phyloP scores from a whole-genome alignment of 2,888 invertebrate species.

The Drosophila suboccidentalis region DNA sequence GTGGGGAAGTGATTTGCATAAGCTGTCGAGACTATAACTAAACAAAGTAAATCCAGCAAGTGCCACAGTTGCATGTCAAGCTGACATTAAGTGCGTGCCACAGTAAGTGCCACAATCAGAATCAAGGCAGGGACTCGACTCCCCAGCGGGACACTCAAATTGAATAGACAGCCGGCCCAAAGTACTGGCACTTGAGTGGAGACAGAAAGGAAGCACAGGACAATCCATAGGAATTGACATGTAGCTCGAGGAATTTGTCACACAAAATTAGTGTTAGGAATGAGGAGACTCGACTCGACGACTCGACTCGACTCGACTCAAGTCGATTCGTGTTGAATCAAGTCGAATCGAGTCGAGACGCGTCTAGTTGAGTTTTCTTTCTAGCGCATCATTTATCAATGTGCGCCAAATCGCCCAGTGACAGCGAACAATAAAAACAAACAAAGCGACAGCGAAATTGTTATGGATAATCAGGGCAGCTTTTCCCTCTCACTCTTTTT shows the following conservation, averaged over 20 bases:
- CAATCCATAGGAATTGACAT: constrained; percentile 66
- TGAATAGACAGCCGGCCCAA: constrained; percentile 47
- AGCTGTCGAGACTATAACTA: constrained; percentile 1
- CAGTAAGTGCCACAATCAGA: constrained; percentile 51
- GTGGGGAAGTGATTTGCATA: constrained; percentile 36
- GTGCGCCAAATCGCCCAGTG: constrained; percentile 60
- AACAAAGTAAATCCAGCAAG: constrained; percentile 25
- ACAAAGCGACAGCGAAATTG: constrained; percentile 50
- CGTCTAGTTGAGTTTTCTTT: constrained; percentile 14
- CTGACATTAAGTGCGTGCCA: constrained; percentile 57
- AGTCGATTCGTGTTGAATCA: constrained; percentile 17
- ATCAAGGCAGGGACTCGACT: constrained; percentile 31
- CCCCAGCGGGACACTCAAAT: constrained; percentile 37
- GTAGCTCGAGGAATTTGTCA: constrained; percentile 65
- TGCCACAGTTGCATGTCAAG: constrained; percentile 61
- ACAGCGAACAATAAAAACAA: constrained; percentile 76
- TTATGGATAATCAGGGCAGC: constrained; percentile 9
- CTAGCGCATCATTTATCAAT: constrained; percentile 59
- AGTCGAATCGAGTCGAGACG: constrained; percentile 11
- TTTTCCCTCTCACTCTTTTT: neutral
- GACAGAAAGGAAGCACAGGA: constrained; percentile 2
- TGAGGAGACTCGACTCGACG: constrained; percentile 5
- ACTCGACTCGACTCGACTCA: constrained; percentile 4
- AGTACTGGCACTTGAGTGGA: constrained; percentile 37
- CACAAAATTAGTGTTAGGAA: constrained; percentile 66